Evolutionary conservation across 2,113 vertebrate species (phyloP), one percentile per base, ranked within the genome.

Genomic region (Gracilinanus agilis): DNA sequence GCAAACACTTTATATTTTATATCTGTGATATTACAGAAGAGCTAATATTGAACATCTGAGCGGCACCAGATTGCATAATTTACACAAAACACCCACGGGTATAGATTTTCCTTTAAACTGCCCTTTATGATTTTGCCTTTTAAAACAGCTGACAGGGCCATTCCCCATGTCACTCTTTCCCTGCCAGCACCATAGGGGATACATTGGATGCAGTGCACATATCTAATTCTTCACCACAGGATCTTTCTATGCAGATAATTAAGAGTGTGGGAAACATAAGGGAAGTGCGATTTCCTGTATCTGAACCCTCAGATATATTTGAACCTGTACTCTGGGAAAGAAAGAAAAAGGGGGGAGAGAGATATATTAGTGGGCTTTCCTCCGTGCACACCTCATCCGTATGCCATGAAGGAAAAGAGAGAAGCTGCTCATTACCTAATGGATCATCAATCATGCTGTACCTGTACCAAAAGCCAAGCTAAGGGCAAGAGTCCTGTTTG

Each of bases 41-140:
- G 93, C 97, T 96, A 95, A 98, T 97, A 97, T 98, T 98, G 98
- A 98, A 98, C 98, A 98, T 98, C 98, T 98, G 97, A 98, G 97
- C 96, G 96, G 96, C 98, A 98, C 98, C 98, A 98, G 98, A 98
- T 98, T 97, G 97, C 94, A 96, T 96, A 97, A 97, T 98, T 98
- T 97, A 95, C 96, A 97, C 96, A 98, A 97, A 98, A 98, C 96
- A 95, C 97, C 96, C 54, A 0, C 90, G 97, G 97, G 98, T 98
- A 96, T 98, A 95, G 96, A 98, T 97, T 97, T 98, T 98, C 98
- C 98, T 98, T 96, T 97, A 95, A 98, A 98, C 97, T 94, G 97
- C 97, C 95, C 96, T 98, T 98, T 97, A 90, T 95, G 98, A 98
- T 95, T 90, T 95, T 97, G 98, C 97, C 96, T 97, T 97, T 98